A percentile compares a stretch with the other conserved stretches of the same genome.
These are phyloP conservation scores for Oceanites oceanicus DNA, from an alignment of 2,113 vertebrate genomes.

Conservation along the genomic window DNA sequence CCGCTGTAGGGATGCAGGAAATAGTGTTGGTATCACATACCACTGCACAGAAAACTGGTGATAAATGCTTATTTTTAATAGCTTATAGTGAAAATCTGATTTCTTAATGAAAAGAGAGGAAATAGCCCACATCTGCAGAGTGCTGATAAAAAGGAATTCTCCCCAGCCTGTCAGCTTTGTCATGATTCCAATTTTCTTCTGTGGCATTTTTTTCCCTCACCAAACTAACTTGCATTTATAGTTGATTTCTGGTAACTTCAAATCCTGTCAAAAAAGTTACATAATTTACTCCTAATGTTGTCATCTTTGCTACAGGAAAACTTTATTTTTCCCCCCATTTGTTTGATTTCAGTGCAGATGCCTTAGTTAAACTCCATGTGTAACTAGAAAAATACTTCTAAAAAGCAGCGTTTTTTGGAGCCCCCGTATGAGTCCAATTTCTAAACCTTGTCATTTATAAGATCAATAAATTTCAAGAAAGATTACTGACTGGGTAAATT, in stretches of 20 bases:
- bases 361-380: neutral
- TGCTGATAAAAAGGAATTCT: neutral
- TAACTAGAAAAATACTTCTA: neutral
- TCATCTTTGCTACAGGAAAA: neutral
- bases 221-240: neutral
- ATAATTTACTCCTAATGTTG: neutral
- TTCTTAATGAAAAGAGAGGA: neutral
- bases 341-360: neutral
- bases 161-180: neutral
- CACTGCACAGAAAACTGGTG: neutral
- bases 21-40: neutral
- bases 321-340: neutral
- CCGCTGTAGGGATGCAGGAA: neutral
- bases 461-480: neutral
- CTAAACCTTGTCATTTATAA: neutral
- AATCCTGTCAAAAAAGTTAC: neutral
- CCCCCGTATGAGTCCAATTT: neutral
- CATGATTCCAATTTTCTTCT: neutral
- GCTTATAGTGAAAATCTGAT: neutral
- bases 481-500: neutral
- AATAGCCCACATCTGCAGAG: neutral
- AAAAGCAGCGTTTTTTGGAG: neutral
- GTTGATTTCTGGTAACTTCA: neutral
- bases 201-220: neutral
- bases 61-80: neutral